These are phyloP conservation scores for Oryzias dopingdopingensis DNA, from an alignment of 2,797 vertebrate genomes.

Conservation along the genomic window DNA sequence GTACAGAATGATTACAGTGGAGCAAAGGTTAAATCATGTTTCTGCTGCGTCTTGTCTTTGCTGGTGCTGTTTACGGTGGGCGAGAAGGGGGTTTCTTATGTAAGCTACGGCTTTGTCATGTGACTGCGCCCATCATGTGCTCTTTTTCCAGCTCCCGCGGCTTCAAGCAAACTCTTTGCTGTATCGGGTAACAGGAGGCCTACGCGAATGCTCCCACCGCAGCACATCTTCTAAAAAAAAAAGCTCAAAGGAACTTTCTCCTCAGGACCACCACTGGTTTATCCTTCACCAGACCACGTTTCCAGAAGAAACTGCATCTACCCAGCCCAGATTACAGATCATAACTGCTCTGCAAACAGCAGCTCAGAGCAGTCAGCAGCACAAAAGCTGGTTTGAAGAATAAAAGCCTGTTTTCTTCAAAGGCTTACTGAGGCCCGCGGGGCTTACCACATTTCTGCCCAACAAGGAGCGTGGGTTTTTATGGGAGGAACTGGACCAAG, in stretches of 20 bases:
- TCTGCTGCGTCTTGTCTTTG: conserved; percentile 6
- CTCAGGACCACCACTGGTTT: conserved; percentile 11
- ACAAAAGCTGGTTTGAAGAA: conserved; percentile 60
- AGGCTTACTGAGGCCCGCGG: conserved; percentile 38
- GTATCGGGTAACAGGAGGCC: conserved; percentile 60
- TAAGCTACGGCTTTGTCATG: conserved; percentile 60
- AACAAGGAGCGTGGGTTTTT: conserved; percentile 65
- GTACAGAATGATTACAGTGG: conserved; percentile 18
- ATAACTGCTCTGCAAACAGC: conserved; percentile 35
- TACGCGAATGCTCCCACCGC: conserved; percentile 36
- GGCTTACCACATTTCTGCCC: conserved; percentile 69
- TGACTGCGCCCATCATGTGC: conserved; percentile 56
- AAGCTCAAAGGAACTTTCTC: conserved; percentile 33
- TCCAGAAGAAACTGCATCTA: conserved; percentile 49
- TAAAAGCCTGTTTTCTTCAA: conserved; percentile 62
- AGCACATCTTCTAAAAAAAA: conserved; percentile 28
- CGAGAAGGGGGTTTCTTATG: conserved; percentile 45
- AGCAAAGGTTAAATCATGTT: conserved; percentile 7
- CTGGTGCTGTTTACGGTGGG: conserved; percentile 41
- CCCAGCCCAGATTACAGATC: conserved; percentile 34
- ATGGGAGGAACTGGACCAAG: conserved; percentile 54
- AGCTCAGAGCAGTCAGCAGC: conserved; percentile 38
- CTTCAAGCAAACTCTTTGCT: conserved; percentile 44
- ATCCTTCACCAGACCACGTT: conserved; percentile 34
- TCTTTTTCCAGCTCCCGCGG: conserved; percentile 49